Conservation (phyloP, 1,140 invertebrate genomes). For the Atta cephalotes region DNA sequence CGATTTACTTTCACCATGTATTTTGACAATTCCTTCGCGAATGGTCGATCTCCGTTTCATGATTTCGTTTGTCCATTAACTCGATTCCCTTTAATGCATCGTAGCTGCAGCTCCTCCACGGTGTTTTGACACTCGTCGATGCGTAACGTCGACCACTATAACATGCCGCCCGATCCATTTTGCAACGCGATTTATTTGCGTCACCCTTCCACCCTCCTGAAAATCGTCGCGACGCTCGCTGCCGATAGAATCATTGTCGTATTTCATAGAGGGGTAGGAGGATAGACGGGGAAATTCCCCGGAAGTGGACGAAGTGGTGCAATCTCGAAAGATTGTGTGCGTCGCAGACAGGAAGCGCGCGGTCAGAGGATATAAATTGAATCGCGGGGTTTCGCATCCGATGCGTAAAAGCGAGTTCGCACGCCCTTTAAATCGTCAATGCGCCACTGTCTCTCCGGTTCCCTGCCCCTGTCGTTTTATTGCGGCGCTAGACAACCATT, state of each 20-base stretch:
- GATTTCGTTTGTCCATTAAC: constrained; percentile 73
- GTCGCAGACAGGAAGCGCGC: constrained; percentile 77
- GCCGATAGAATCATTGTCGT: constrained; percentile 63
- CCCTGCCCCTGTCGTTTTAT: constrained; percentile 46
- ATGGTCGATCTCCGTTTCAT: neutral
- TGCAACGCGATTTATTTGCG: constrained; percentile 80
- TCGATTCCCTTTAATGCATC: constrained; percentile 73
- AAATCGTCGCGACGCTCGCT: constrained; percentile 40
- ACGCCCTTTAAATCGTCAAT: constrained; percentile 84
- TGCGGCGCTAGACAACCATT: constrained; percentile 80
- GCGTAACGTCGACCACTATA: constrained; percentile 76
- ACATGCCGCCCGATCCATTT: constrained; percentile 76
- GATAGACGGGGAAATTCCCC: constrained; percentile 47
- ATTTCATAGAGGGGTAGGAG: constrained; percentile 69
- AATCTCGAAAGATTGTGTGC: constrained; percentile 79
- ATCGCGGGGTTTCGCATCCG: constrained; percentile 82
- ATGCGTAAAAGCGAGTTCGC: constrained; percentile 82
- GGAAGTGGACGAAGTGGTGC: constrained; percentile 79
- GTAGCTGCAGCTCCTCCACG: constrained; percentile 56
- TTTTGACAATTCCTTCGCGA: constrained; percentile 61
- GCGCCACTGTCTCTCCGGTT: constrained; percentile 35
- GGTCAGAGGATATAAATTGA: constrained; percentile 83
- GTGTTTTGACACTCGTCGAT: constrained; percentile 78
- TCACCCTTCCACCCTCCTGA: constrained; percentile 54
- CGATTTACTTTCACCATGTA: constrained; percentile 20